A percentile compares a stretch with the other conserved stretches of the same genome.
These are phyloP conservation scores for Ophioninae sp. DNA, from an alignment of 2,888 invertebrate species.

Conservation along the genomic window DNA sequence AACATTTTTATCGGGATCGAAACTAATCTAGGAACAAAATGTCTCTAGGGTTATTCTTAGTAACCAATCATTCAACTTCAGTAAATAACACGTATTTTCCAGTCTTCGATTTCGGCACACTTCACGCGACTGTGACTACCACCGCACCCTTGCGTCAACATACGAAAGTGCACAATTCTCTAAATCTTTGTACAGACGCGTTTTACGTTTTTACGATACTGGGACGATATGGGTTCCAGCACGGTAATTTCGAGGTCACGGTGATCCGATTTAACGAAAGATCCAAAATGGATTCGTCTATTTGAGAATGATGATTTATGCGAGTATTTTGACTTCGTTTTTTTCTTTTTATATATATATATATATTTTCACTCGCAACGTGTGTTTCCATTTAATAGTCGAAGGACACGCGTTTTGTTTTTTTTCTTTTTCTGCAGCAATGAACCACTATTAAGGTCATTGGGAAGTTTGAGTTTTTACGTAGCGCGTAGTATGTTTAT, in stretches of 20 bases:
- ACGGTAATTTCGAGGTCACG: no score
- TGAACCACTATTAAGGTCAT: constrained; percentile 5
- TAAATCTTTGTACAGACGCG: neutral
- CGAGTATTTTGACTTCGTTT: neutral
- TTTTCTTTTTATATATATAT: neutral
- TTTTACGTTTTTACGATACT: constrained; percentile 1
- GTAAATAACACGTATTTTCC: no score
- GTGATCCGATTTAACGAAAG: neutral
- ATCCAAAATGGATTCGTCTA: neutral
- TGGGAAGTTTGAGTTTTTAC: constrained; percentile 31
- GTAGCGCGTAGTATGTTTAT: constrained; percentile 12
- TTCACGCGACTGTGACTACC: no score
- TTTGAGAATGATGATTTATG: neutral
- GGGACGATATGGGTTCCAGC: no score
- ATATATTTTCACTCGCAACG: constrained; percentile 2
- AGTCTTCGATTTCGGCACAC: no score
- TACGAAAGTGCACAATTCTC: constrained; percentile 31
- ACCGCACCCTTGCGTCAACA: no score
- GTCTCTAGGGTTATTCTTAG: no score
- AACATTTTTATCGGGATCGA: no score
- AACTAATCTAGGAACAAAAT: no score
- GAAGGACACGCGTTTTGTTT: neutral
- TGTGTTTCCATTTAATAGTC: neutral
- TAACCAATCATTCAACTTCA: no score
- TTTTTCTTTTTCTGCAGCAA: neutral